A percentile compares a stretch with the other conserved stretches of the same genome.
These are phyloP conservation scores for Alouatta caraya DNA, from an alignment of 2,797 vertebrate species.

Conservation along the genomic window DNA sequence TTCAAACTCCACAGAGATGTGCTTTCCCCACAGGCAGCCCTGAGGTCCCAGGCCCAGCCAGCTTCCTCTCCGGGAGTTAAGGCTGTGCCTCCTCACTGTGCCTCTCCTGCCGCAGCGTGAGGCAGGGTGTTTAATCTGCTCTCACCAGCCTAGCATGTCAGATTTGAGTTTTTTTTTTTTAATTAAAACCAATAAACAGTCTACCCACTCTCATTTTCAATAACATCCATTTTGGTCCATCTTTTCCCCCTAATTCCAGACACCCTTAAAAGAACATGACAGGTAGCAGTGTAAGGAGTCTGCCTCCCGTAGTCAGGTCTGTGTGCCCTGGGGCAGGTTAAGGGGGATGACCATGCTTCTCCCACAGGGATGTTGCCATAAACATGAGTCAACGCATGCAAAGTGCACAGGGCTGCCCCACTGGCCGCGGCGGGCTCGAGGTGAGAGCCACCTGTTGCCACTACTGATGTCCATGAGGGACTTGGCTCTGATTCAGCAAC, in stretches of 20 bases:
- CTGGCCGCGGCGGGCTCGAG: background rate
- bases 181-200: background rate
- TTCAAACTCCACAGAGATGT: rapidly evolving
- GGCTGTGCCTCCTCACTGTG: rapidly evolving
- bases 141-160: background rate
- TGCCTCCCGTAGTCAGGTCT: background rate
- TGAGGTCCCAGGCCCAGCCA: background rate
- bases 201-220: background rate
- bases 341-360: background rate
- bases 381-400: background rate
- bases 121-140: background rate
- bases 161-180: background rate
- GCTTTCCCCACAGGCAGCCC: background rate
- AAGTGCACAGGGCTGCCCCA: background rate
- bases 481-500: background rate
- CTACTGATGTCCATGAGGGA: background rate
- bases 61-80: background rate
- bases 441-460: rapidly evolving
- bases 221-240: background rate
- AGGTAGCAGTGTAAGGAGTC: background rate
- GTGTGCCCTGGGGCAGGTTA: background rate
- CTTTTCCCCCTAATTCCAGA: background rate
- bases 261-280: background rate
- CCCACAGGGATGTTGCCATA: background rate
- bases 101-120: background rate